These are phyloP conservation scores for Daphoenositta chrysoptera DNA, from an alignment of 2,113 vertebrate species.

Conservation along the genomic window DNA sequence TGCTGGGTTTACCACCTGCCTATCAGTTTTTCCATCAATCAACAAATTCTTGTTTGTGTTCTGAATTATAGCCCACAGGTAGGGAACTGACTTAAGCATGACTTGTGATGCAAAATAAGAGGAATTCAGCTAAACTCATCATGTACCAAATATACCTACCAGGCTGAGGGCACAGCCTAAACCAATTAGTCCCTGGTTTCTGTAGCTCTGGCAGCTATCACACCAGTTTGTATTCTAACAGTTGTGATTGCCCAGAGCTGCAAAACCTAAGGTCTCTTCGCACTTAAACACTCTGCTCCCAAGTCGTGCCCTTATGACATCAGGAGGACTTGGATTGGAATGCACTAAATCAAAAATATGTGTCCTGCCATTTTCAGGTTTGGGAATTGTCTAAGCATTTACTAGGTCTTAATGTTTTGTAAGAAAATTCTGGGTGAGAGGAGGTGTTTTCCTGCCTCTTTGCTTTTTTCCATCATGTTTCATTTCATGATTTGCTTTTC, in stretches of 20 bases:
- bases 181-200: neutral
- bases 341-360: neutral
- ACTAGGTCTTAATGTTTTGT: neutral
- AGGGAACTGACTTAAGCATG: neutral
- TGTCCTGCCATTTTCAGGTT: accelerated
- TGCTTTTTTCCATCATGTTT: neutral
- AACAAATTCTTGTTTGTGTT: neutral
- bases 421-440: neutral
- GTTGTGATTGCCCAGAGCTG: neutral
- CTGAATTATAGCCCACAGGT: neutral
- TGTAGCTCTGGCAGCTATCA: neutral
- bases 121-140: neutral
- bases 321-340: neutral
- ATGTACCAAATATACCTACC: neutral
- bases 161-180: neutral
- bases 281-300: neutral
- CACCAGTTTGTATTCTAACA: neutral
- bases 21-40: neutral
- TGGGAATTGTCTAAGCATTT: neutral
- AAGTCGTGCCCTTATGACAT: neutral
- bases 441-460: neutral
- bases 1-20: neutral
- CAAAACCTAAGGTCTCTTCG: neutral
- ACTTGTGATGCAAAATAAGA: neutral
- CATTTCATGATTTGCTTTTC: neutral